phyloP scores from a whole-genome alignment of 2,113 vertebrate species.

The Nestor notabilis region DNA sequence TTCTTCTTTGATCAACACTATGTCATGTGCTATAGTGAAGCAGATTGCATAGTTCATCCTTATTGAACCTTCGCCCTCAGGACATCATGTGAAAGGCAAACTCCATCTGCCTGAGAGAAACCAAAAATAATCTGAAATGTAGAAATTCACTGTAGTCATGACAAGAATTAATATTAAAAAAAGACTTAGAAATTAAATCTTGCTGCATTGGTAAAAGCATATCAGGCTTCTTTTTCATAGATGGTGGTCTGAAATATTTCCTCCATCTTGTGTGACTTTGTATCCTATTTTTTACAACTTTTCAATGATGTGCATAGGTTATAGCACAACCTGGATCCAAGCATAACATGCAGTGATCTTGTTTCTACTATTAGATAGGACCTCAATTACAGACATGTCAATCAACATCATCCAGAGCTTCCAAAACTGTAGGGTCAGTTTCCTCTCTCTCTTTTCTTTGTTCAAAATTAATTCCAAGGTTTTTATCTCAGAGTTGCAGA shows the following conservation, averaged over 20 bases:
- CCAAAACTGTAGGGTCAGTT: neutral
- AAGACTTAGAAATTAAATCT: neutral
- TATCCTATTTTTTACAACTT: neutral
- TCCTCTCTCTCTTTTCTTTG: neutral
- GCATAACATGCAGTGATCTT: neutral
- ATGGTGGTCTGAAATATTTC: neutral
- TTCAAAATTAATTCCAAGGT: neutral
- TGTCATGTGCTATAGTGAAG: constrained; percentile 17
- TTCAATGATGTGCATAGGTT: neutral
- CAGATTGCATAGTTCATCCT: constrained; percentile 55
- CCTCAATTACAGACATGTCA: neutral
- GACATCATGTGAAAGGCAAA: constrained; percentile 29
- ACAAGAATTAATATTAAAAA: neutral
- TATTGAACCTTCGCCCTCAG: constrained; percentile 50
- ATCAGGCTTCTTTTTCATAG: neutral
- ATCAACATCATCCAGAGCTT: neutral
- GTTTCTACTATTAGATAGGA: neutral
- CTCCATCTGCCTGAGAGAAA: constrained; percentile 38
- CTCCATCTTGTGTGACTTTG: neutral
- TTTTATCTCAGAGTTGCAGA: neutral
- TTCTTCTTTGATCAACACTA: constrained; percentile 40
- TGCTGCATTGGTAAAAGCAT: neutral
- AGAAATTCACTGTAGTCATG: neutral
- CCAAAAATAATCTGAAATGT: constrained; percentile 7
- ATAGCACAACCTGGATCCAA: neutral